A percentile compares a stretch with the other conserved stretches of the same genome.
Evolutionary conservation across 2,113 vertebrate genomes (phyloP).

Genomic region (Pachyramphus minor): DNA sequence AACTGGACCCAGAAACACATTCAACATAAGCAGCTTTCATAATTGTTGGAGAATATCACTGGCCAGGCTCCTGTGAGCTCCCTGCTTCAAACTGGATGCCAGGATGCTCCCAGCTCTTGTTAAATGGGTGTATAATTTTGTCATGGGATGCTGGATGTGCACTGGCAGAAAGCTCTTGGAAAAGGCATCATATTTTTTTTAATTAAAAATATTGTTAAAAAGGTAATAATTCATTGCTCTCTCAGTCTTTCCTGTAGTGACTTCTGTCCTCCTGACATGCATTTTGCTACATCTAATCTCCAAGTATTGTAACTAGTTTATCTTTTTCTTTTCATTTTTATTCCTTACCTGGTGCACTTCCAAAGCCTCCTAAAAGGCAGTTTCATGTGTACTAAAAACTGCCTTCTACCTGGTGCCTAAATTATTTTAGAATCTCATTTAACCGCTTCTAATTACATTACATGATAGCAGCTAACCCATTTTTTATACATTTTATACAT

Average conservation of each 20-base stretch:
- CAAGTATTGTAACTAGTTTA: neutral
- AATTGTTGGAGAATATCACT: neutral
- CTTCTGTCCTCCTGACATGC: neutral
- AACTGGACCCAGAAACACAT: neutral
- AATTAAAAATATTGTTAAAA: neutral
- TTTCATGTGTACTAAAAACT: neutral
- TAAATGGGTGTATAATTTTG: neutral
- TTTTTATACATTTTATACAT: neutral
- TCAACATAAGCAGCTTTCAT: neutral
- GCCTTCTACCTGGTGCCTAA: neutral
- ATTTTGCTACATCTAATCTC: neutral
- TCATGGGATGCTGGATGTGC: neutral
- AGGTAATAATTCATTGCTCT: neutral
- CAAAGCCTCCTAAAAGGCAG: neutral
- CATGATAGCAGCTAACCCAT: neutral
- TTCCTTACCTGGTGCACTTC: neutral
- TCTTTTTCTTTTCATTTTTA: neutral
- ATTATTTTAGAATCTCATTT: constrained; percentile 4
- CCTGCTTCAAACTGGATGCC: neutral
- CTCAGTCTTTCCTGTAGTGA: neutral
- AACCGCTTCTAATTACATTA: neutral
- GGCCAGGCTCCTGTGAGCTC: accelerated
- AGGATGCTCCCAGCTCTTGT: neutral
- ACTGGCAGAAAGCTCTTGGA: neutral
- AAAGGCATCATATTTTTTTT: neutral